A percentile compares a stretch with the other conserved stretches of the same genome.
phyloP scores from a whole-genome alignment of 2,888 invertebrate species.

The Cotesia congregata region DNA sequence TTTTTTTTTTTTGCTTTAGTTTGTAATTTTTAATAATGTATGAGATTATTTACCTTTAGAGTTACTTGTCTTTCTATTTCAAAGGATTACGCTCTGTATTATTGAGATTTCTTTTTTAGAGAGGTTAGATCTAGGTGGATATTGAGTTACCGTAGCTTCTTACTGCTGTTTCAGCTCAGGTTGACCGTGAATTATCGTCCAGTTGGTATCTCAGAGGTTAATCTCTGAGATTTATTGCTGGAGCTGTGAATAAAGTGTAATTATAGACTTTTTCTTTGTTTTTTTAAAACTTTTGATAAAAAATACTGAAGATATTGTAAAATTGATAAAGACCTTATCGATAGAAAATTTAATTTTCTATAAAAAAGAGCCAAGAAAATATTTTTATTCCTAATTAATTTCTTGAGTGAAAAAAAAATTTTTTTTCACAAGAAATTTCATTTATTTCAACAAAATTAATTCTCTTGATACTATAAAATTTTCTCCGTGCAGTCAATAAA shows the following conservation, averaged over 20 bases:
- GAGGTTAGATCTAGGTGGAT: conserved; percentile 53
- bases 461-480: too few species aligned
- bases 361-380: too few species aligned
- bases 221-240: conserved; percentile 62
- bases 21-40: neutral
- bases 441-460: too few species aligned
- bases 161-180: conserved; percentile 27
- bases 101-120: neutral
- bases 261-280: conserved; percentile 51
- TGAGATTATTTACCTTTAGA: neutral
- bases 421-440: too few species aligned
- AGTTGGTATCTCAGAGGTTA: conserved; percentile 56
- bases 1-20: neutral
- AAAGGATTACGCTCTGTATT: neutral
- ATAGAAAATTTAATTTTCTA: too few species aligned
- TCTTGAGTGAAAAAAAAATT: too few species aligned
- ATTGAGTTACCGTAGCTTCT: conserved; percentile 45
- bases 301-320: too few species aligned
- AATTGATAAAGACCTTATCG: too few species aligned
- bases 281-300: neutral
- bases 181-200: conserved; percentile 59
- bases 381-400: too few species aligned
- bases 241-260: conserved; percentile 62
- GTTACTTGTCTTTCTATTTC: too few species aligned
- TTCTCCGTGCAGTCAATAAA: too few species aligned